Evolutionary conservation across 1,140 invertebrate genomes (phyloP).

Genomic region (Penaeus vannamei): DNA sequence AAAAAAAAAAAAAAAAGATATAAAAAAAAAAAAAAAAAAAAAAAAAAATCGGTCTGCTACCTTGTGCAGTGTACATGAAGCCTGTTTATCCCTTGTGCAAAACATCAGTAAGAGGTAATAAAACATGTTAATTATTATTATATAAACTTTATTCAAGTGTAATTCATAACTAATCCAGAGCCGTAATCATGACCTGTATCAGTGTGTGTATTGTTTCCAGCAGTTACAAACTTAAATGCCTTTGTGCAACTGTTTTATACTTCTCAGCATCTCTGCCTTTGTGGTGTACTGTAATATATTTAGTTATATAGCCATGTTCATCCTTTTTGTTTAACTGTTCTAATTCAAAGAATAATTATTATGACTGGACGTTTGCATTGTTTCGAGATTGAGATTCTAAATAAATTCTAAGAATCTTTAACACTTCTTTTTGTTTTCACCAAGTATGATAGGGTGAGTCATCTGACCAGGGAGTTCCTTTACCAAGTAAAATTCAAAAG

Average conservation of each 20-base stretch:
- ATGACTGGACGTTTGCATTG: slow-evolving; percentile 68
- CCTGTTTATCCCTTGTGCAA: slow-evolving; percentile 47
- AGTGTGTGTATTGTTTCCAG: slow-evolving; percentile 41
- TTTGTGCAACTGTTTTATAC: slow-evolving; percentile 65
- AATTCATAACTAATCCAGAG: slow-evolving; percentile 57
- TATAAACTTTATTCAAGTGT: slow-evolving; percentile 57
- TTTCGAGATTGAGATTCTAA: slow-evolving; percentile 68
- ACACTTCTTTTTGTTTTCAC: slow-evolving; percentile 43
- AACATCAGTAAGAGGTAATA: slow-evolving; percentile 59
- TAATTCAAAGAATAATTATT: slow-evolving; percentile 65
- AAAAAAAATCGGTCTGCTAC: slow-evolving; percentile 24
- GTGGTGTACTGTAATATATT: slow-evolving; percentile 65
- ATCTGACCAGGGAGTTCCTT: not conserved
- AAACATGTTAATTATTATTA: slow-evolving; percentile 49
- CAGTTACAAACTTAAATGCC: slow-evolving; percentile 62
- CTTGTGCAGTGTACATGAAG: slow-evolving; percentile 58
- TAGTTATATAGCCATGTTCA: slow-evolving; percentile 65
- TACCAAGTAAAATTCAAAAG: not conserved
- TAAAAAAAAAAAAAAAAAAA: too few relatives aligned
- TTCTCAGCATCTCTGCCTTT: slow-evolving; percentile 65
- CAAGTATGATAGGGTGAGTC: not conserved
- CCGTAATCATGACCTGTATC: slow-evolving; percentile 65
- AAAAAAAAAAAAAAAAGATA: not conserved
- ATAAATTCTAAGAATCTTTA: slow-evolving; percentile 68
- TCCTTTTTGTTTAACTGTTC: slow-evolving; percentile 67